Conservation (phyloP, 1,140 invertebrate species). For the Euschistus heros region DNA sequence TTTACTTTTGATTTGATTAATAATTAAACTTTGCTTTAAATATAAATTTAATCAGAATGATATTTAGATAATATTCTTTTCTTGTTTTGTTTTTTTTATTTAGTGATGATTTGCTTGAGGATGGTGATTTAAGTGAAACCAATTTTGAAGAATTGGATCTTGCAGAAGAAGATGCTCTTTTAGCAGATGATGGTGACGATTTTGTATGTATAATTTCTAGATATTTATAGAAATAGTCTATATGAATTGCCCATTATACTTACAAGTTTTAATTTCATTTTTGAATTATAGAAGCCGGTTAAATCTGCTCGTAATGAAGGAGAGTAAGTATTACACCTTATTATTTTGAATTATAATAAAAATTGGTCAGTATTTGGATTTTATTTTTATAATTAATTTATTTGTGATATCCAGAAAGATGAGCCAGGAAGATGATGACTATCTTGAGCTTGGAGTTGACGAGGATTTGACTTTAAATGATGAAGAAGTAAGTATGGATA, state of each 20-base stretch:
- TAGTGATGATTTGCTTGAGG: slow-evolving; percentile 13
- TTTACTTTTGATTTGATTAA: neutral
- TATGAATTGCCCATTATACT: no score
- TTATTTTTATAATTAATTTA: no score
- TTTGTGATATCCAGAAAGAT: neutral
- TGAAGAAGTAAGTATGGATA: slow-evolving; percentile 11
- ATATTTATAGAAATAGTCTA: no score
- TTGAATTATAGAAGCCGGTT: neutral
- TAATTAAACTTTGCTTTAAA: neutral
- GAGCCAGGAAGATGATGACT: slow-evolving; percentile 18
- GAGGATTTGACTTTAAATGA: slow-evolving; percentile 12
- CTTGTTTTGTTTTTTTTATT: neutral
- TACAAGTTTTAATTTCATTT: neutral
- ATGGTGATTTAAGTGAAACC: slow-evolving; percentile 13
- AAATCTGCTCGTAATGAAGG: neutral
- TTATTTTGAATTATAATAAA: no score
- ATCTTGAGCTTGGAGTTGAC: slow-evolving; percentile 15
- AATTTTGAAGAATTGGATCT: slow-evolving; percentile 13
- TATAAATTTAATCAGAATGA: neutral
- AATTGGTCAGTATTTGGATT: no score
- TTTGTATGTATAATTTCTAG: no score
- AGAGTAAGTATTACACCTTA: neutral
- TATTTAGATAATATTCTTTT: neutral
- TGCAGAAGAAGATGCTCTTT: slow-evolving; percentile 6
- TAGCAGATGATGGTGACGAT: slow-evolving; percentile 9